Evolutionary conservation across 2,888 invertebrate genomes (phyloP).

Genomic region (Diaperis boleti): DNA sequence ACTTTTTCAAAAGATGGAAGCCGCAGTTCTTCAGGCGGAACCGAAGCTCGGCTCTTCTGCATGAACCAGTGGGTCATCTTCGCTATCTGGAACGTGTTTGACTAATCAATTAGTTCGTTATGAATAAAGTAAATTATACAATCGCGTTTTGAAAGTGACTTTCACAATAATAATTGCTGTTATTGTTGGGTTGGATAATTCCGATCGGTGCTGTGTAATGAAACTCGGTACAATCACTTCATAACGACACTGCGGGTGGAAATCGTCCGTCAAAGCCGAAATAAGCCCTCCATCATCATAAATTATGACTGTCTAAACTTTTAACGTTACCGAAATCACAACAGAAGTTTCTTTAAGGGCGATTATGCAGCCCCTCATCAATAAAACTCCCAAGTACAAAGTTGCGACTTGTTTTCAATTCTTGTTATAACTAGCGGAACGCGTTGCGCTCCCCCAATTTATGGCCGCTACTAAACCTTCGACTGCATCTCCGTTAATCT

Average conservation of each 20-base stretch:
- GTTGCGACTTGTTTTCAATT: constrained; percentile 9
- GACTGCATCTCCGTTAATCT: constrained; percentile 22
- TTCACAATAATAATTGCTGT: constrained; percentile 11
- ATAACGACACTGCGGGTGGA: too few species aligned
- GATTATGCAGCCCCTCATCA: background rate
- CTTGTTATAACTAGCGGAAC: constrained; percentile 9
- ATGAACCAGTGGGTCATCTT: background rate
- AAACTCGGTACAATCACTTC: too few species aligned
- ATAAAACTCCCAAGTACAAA: background rate
- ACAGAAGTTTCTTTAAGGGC: background rate
- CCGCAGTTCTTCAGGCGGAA: background rate
- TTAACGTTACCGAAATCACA: background rate
- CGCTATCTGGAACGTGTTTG: constrained; percentile 9
- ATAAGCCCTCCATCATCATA: background rate
- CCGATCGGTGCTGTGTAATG: too few species aligned
- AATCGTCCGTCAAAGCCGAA: too few species aligned
- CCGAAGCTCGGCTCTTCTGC: constrained; percentile 3
- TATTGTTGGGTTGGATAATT: constrained; percentile 1
- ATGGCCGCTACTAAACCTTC: constrained; percentile 13
- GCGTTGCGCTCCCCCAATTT: constrained; percentile 5
- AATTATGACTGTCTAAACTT: background rate
- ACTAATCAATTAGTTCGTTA: constrained; percentile 21
- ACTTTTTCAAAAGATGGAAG: constrained; percentile 5
- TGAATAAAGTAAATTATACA: constrained; percentile 15
- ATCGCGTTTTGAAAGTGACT: constrained; percentile 14